Conservation (phyloP, 1,140 invertebrate species). For the Dendroctonus ponderosae region DNA sequence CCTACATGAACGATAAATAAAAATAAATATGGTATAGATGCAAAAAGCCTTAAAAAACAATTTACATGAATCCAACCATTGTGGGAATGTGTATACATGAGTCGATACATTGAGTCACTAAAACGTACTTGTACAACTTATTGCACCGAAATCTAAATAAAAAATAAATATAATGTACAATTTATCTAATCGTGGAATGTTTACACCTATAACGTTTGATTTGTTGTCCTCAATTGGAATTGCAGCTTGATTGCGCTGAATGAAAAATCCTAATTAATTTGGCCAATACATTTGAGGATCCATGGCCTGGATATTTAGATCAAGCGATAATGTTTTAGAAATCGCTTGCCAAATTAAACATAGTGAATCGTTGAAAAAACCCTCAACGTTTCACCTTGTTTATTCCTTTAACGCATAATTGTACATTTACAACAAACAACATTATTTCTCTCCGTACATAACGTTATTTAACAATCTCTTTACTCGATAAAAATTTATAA, state of each 20-base stretch:
- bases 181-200: slow-evolving; percentile 7
- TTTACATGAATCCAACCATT: neutral
- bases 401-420: neutral
- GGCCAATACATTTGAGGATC: too few species aligned
- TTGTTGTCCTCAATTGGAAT: too few species aligned
- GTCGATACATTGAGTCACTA: neutral
- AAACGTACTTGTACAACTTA: neutral
- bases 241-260: too few species aligned
- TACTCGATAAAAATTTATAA: slow-evolving; percentile 19
- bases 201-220: too few species aligned
- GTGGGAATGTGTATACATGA: slow-evolving; percentile 14
- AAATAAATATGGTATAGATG: slow-evolving; percentile 25
- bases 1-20: slow-evolving; percentile 24
- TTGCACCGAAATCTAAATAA: slow-evolving; percentile 19
- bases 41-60: slow-evolving; percentile 1
- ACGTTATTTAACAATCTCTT: neutral
- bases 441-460: neutral
- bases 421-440: slow-evolving; percentile 3
- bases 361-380: too few species aligned
- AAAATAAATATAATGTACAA: slow-evolving; percentile 11
- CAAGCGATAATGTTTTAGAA: too few species aligned
- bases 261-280: too few species aligned
- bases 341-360: too few species aligned
- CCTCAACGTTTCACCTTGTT: too few species aligned
- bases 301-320: too few species aligned